Base-by-base conservation (phyloP, 2,797 vertebrate genomes). In the Alexandromys oeconomus region DNA sequence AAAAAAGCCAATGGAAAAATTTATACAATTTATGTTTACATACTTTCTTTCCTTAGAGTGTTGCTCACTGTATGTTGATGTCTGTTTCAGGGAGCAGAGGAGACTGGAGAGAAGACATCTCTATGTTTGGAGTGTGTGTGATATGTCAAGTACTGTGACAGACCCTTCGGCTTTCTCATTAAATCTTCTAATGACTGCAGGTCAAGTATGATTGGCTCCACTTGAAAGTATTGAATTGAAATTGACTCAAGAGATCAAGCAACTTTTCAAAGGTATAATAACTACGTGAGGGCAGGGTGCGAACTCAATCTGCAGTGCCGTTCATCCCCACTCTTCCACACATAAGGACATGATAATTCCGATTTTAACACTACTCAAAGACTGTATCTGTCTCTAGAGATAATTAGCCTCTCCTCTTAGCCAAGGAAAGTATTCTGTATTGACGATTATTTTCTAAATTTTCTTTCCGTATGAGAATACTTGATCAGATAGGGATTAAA, bases 81-180 rank as follows among this genome's bases (percentile, higher is more conserved):
- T 87, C 48, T 77, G 19, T 57, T 90, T 31, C 5, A 34, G 43
- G 21, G 65, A 92, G 67, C 65, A 89, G 51, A 91, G 43, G 37
- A 92, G 54, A 90, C 37, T 19, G 2, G n/a, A 89, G 15, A 37
- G 19, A 87, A 90, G 51, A 71, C 61, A 81, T n/a, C 81, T 10
- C 21, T 91, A 37, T 63, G 43, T 93, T 69, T 37, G 63, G 89
- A 87, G 37, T 57, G 67, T 21, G 11, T 76, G 46, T 17, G 89
- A 29, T 23, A 5, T 40, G 46, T 57, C 76, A 71, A 82, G 57
- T 10, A 29, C 6, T 54, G 11, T 21, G 40, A 57, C 27, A 87
- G 81, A 34, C 59, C 78, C 73, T 92, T 57, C 40, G 7, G 34
- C 61, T 95, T 74, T 88, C 89, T 95, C 51, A 88, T 93, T 65